Percentiles rank a stretch among this genome's conserved stretches.
Evolutionary conservation across 2,113 vertebrate genomes (phyloP).

Genomic region (Siniperca chuatsi): DNA sequence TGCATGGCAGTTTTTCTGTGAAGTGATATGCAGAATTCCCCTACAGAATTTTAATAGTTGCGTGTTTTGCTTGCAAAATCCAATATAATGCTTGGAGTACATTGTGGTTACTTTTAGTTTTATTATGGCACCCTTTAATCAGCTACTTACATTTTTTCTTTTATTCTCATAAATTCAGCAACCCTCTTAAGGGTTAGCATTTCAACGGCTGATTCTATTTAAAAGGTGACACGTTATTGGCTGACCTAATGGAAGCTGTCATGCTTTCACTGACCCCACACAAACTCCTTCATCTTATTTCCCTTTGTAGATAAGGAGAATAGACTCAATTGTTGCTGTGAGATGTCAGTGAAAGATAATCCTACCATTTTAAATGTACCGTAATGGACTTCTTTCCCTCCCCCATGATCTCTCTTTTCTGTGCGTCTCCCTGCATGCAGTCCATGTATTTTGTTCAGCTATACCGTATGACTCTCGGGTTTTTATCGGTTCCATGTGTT

Average conservation of each 20-base stretch:
- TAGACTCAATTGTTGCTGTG: slow-evolving; percentile 20
- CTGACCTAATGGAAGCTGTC: slow-evolving; percentile 32
- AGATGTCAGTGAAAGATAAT: slow-evolving; percentile 46
- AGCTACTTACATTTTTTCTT: slow-evolving; percentile 21
- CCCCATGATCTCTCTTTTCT: slow-evolving; percentile 41
- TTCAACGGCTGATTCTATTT: slow-evolving; percentile 35
- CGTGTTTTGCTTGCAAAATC: slow-evolving; percentile 47
- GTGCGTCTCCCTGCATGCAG: slow-evolving; percentile 8
- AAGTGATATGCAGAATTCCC: slow-evolving; percentile 41
- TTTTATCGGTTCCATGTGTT: slow-evolving; percentile 80
- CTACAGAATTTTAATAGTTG: slow-evolving; percentile 44
- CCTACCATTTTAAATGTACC: slow-evolving; percentile 1
- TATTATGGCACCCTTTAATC: slow-evolving; percentile 44
- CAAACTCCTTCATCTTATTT: slow-evolving; percentile 39
- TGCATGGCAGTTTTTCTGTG: slow-evolving; percentile 33
- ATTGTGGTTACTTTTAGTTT: slow-evolving; percentile 46
- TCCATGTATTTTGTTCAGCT: slow-evolving; percentile 53
- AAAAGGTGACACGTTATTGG: slow-evolving; percentile 44
- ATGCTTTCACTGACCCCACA: slow-evolving; percentile 41
- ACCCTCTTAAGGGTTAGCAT: slow-evolving; percentile 24
- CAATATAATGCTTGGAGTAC: slow-evolving; percentile 48
- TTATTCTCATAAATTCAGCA: slow-evolving; percentile 16
- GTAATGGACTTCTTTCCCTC: slow-evolving; percentile 25
- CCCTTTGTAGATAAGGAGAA: slow-evolving; percentile 44
- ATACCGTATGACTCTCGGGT: slow-evolving; percentile 21